Conservation (phyloP, 2,113 vertebrate species). For the Trichomycterus rosablanca region DNA sequence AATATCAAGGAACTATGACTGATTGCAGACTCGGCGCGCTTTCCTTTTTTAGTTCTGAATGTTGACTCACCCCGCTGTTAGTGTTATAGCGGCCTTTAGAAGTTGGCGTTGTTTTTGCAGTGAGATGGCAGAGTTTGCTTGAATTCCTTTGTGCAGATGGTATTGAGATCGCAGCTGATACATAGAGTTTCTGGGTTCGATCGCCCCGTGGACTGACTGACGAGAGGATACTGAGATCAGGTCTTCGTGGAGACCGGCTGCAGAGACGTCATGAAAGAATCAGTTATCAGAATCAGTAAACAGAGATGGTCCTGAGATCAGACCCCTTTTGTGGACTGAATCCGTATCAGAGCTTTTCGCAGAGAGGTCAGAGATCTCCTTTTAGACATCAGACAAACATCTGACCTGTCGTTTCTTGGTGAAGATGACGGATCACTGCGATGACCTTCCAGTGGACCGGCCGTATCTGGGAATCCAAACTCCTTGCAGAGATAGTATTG, state of each 20-base stretch:
- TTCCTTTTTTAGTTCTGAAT: conserved; percentile 1
- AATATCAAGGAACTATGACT: conserved; percentile 22
- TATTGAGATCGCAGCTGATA: background rate
- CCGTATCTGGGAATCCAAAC: too few species aligned
- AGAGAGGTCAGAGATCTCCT: too few species aligned
- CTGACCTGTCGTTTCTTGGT: too few species aligned
- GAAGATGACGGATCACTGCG: too few species aligned
- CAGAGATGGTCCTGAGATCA: background rate
- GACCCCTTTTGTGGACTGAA: background rate
- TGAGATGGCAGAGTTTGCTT: too few species aligned
- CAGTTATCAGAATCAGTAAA: too few species aligned
- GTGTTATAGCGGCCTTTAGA: background rate
- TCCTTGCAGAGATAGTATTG: too few species aligned
- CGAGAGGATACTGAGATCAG: background rate
- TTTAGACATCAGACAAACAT: too few species aligned
- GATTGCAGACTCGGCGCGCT: background rate
- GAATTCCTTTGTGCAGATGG: background rate
- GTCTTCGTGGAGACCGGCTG: background rate
- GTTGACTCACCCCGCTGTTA: background rate
- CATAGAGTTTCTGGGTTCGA: too few species aligned
- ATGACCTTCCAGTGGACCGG: too few species aligned
- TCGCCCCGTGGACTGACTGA: background rate
- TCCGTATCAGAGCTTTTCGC: too few species aligned
- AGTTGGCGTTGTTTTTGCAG: background rate
- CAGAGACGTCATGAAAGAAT: background rate